Base-by-base conservation (phyloP, 2,797 vertebrate genomes). In the Sarcophilus harrisii region DNA sequence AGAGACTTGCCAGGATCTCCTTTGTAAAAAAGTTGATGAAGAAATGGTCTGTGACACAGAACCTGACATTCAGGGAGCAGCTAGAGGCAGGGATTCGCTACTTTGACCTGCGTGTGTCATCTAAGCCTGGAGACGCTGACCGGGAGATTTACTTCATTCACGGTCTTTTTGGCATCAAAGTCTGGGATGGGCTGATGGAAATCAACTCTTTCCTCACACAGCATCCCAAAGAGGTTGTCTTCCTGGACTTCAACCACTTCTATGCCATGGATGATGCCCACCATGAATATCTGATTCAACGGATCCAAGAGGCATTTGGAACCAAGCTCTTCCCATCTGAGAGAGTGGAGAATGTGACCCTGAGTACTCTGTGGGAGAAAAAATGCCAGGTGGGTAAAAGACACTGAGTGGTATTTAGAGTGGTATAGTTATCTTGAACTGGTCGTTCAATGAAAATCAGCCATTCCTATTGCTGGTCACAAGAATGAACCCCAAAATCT, bases 31-130 rank as follows among this genome's bases (percentile, higher is more conserved):
- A 99, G 97, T 98, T 99, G 58, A 99, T 99, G 99, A 99, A 99
- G 98, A 99, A 99, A 97, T 99, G 99, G 99, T 99, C 99, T 92
- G 99, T 99, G 98, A 99, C 99, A 57, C 99, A 99, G 98, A 99
- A 99, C 93, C 98, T 99, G 98, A 99, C 99, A 2, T 99, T 99
- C 98, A 99, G 98, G 91, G 99, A 99, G 98, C 99, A 99, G 96
- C 98, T 99, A 90, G 99, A 99, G 92, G 99, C 99, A 73, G 99
- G 99, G 8, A 99, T 99, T 89, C 99, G 99, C 90, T 99, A 99
- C 98, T 99, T 99, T 91, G 99, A 99, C 98, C 99, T 99, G 57
- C 99, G 99, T 55, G 99, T 99, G 2, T 99, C 99, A 93, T 99
- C 99, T 57, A 99, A 99, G 98, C 99, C 99, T 0, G 99, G 99